Base-by-base conservation (phyloP, 2,797 vertebrate species). In the Cheirogaleus major region DNA sequence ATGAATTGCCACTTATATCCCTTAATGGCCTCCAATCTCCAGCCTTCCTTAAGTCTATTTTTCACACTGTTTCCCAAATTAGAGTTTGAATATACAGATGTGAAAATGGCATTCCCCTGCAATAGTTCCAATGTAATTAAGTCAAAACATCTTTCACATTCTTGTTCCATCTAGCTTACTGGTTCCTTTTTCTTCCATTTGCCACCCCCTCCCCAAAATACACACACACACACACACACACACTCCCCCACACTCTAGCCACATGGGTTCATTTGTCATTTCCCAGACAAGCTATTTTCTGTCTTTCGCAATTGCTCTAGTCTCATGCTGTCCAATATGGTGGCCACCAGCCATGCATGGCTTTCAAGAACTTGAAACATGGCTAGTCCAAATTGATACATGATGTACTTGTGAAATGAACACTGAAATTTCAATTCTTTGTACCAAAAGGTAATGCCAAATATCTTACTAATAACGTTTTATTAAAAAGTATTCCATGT, bases 71-170 rank as follows among this genome's bases (percentile, higher is more conserved):
- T 45, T 89, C 87, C 48, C 61, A 43, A 93, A 86, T 65, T 57
- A 35, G n/a, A 95, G 55, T 85, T 89, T 88, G 81, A 81, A 88
- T 67, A 95, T 48, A 78, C 3, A 78, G 67, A 41, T n/a, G 32
- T 95, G 43, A 91, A 87, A 76, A 61, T 41, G 2, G 32, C 70
- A 59, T 93, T 80, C n/a, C 43, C 85, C 23, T 50, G 41, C 23
- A 48, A 57, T 4, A 27, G 10, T 76, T 83, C 38, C 73, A 72
- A 35, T 7, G 11, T 55, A 50, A 91, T 81, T n/a, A 85, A 81
- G 41, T 65, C 59, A 88, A 81, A 93, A 61, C 0, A 7, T 61
- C 35, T 17, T 89, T 93, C 35, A 30, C n/a, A 65, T 15, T 82
- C 41, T 72, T 93, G 25, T 5, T 70, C 23, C 22, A 67, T 63